Base-by-base conservation (phyloP, 2,797 vertebrate species). In the Cryptoblepharus egeriae region DNA sequence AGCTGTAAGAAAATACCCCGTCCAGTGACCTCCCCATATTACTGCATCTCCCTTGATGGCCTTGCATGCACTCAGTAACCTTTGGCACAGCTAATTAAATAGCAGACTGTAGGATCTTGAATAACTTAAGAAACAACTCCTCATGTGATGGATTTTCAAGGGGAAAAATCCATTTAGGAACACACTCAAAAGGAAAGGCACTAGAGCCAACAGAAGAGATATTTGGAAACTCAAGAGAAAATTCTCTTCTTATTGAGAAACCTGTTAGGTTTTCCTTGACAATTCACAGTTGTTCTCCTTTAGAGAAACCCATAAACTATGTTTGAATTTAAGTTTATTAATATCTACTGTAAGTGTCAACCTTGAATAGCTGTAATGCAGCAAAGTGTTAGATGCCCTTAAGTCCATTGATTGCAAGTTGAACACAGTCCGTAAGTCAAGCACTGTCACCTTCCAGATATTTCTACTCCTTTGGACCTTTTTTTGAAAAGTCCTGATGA, bases 21-120 rank as follows among this genome's bases (percentile, higher is more conserved):
- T 35, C 67, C 37, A 24, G 20, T 75, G 2, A 85, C 89, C 87
- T 91, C 91, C 84, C 90, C 91, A 90, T 93, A 91, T 90, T 90
- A 78, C 85, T 89, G 84, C 85, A 81, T 86, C 87, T 92, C 91
- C 91, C 91, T 83, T 86, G 89, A 86, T 86, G 91, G 90, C 88
- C 87, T 89, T 90, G 82, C 82, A 78, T 91, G 87, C 88, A 83
- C 88, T 91, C 80, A 70, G 77, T 83, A 92, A 91, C 92, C 89
- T 92, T 90, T 92, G 87, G 83, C 72, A 85, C 79, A 87, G 87
- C 77, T 93, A 91, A 93, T 93, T 92, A 93, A 91, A 91, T 92
- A 92, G 92, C 70, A 10, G 0, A 60, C 58, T 81, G 87, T 82
- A 89, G 88, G 88, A 90, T 93, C 91, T 80, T 83, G 70, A 73